Percentiles rank a stretch among this genome's conserved stretches.
These are phyloP conservation scores for Isaurus tuberculatus DNA, from an alignment of 92 coral and sea anemone genomes.

Conservation along the genomic window DNA sequence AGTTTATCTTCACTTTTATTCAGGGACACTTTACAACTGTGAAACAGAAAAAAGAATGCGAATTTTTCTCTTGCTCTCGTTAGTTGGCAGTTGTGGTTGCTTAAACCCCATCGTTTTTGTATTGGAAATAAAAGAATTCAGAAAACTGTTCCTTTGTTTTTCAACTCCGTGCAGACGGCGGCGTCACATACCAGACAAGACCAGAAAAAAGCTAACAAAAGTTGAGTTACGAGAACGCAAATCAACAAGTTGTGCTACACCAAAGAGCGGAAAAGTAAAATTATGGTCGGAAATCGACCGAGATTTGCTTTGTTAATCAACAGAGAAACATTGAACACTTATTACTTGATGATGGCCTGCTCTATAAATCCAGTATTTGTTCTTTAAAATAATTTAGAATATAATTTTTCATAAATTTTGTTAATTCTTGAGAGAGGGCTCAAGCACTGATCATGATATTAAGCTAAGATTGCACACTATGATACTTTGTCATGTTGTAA, in stretches of 20 bases:
- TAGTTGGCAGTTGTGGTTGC: slow-evolving; percentile 33
- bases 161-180: slow-evolving; percentile 24
- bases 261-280: slow-evolving; percentile 21
- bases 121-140: slow-evolving; percentile 12
- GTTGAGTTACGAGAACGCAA: slow-evolving; percentile 20
- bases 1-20: slow-evolving; percentile 31
- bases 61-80: slow-evolving; percentile 12
- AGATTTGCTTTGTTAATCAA: background rate
- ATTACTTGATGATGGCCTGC: background rate
- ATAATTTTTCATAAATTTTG: no score
- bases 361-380: no score
- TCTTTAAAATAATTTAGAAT: no score
- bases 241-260: background rate
- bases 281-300: slow-evolving; percentile 32
- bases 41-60: slow-evolving; percentile 31
- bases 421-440: no score
- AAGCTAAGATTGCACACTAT: no score
- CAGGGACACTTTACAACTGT: background rate
- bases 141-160: slow-evolving; percentile 1
- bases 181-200: background rate
- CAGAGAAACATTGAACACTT: background rate
- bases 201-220: background rate
- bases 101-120: slow-evolving; percentile 29
- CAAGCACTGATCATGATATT: no score
- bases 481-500: no score